Evolutionary conservation across 2,888 invertebrate species (phyloP).

Genomic region (Caenorhabditis sinica): DNA sequence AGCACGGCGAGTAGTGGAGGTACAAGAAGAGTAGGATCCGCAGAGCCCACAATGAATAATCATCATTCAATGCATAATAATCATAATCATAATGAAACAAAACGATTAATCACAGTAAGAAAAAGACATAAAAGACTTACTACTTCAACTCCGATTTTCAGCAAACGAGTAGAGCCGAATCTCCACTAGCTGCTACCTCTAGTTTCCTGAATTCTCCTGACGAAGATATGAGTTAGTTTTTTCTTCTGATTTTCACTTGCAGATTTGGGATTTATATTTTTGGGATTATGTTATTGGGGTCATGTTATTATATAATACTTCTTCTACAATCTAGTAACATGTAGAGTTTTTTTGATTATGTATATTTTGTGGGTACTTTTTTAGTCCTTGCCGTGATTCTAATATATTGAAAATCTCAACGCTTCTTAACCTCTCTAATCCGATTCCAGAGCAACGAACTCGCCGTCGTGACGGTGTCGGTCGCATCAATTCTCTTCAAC

Average conservation of each 20-base stretch:
- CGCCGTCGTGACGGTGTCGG: slow-evolving; percentile 61
- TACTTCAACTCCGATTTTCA: too few relatives aligned
- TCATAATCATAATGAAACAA: slow-evolving; percentile 40
- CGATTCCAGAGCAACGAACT: slow-evolving; percentile 53
- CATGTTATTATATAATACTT: not conserved
- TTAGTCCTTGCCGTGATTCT: slow-evolving; percentile 42
- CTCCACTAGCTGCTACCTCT: slow-evolving; percentile 54
- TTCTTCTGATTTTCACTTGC: slow-evolving; percentile 4
- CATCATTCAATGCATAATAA: slow-evolving; percentile 31
- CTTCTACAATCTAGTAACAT: not conserved
- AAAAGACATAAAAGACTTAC: not conserved
- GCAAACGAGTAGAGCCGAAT: slow-evolving; percentile 59
- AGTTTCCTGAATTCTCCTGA: slow-evolving; percentile 81
- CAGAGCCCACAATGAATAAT: slow-evolving; percentile 45
- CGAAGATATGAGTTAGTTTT: slow-evolving; percentile 80
- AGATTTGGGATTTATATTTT: not conserved
- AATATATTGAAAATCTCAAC: not conserved
- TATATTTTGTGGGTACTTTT: slow-evolving; percentile 15
- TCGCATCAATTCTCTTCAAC: slow-evolving; percentile 65
- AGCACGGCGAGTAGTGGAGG: slow-evolving; percentile 56
- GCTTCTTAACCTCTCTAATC: slow-evolving; percentile 35
- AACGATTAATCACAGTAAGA: slow-evolving; percentile 21
- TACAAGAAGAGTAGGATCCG: slow-evolving; percentile 60
- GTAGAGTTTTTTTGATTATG: not conserved
- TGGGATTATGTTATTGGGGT: not conserved